Evolutionary conservation across 2,888 invertebrate genomes (phyloP).

Genomic region (Cantharis rufa): DNA sequence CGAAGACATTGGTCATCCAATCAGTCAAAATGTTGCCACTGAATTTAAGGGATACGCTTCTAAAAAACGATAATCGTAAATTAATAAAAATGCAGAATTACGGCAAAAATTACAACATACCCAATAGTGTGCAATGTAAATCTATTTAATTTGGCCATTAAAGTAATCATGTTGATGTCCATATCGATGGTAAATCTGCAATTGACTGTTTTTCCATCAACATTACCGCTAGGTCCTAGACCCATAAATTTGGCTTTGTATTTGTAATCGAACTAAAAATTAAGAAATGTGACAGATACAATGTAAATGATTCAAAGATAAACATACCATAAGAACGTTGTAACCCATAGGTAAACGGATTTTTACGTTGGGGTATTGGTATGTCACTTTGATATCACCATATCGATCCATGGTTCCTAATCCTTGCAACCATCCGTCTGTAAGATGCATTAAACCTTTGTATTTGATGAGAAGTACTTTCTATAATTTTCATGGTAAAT

Average conservation of each 20-base stretch:
- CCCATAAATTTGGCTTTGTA: conserved; percentile 60
- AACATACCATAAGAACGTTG: conserved; percentile 32
- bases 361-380: conserved; percentile 17
- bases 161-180: background rate
- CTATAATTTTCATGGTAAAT: background rate
- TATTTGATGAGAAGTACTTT: conserved; percentile 57
- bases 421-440: conserved; percentile 58
- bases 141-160: background rate
- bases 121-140: background rate
- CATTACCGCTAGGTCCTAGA: conserved; percentile 59
- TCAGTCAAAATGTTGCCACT: conserved; percentile 59
- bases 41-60: conserved; percentile 57
- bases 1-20: conserved; percentile 59
- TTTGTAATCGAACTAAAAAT: conserved; percentile 58
- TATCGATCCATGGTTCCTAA: conserved; percentile 56
- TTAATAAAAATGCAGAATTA: background rate
- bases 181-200: background rate
- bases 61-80: conserved; percentile 32
- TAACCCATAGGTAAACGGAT: conserved; percentile 20
- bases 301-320: background rate
- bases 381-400: conserved; percentile 54
- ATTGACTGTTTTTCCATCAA: conserved; percentile 47
- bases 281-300: background rate
- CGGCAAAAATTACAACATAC: background rate
- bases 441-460: conserved; percentile 59